Percentiles rank a stretch among this genome's conserved stretches.
phyloP scores from a whole-genome alignment of 2,888 invertebrate species.

The Eupithecia pulchellata region DNA sequence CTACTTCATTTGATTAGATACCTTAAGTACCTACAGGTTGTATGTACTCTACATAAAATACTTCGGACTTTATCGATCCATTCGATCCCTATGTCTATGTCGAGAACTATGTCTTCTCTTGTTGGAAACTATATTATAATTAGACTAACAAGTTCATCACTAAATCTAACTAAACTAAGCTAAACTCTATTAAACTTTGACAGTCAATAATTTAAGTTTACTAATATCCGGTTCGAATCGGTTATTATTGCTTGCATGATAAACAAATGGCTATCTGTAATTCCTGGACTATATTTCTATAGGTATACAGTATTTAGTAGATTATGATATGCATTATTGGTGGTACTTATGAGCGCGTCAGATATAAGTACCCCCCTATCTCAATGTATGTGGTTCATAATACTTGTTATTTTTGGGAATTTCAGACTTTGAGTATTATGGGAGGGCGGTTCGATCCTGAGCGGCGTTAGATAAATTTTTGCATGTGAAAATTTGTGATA shows the following conservation, averaged over 20 bases:
- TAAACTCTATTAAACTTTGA: background rate
- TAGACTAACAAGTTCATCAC: background rate
- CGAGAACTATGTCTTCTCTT: background rate
- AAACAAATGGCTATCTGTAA: background rate
- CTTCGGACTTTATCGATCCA: background rate
- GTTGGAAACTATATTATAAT: background rate
- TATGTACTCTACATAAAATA: too few species aligned
- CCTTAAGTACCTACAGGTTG: background rate
- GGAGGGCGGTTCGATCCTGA: too few species aligned
- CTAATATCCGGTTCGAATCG: background rate
- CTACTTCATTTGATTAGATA: too few species aligned
- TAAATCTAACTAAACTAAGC: background rate
- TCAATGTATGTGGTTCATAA: too few species aligned
- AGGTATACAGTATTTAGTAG: too few species aligned
- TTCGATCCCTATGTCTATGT: background rate
- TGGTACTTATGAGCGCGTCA: too few species aligned
- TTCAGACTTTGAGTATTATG: too few species aligned
- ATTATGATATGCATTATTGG: too few species aligned
- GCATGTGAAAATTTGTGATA: too few species aligned
- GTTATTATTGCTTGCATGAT: background rate
- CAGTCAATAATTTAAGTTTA: background rate
- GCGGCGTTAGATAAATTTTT: too few species aligned
- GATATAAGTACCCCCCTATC: too few species aligned
- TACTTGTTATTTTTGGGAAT: too few species aligned
- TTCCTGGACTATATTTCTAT: background rate